Evolutionary conservation across 1,140 invertebrate genomes (phyloP), one percentile per base, ranked within the genome.

Genomic region (Hyposmocoma kahamanoa): DNA sequence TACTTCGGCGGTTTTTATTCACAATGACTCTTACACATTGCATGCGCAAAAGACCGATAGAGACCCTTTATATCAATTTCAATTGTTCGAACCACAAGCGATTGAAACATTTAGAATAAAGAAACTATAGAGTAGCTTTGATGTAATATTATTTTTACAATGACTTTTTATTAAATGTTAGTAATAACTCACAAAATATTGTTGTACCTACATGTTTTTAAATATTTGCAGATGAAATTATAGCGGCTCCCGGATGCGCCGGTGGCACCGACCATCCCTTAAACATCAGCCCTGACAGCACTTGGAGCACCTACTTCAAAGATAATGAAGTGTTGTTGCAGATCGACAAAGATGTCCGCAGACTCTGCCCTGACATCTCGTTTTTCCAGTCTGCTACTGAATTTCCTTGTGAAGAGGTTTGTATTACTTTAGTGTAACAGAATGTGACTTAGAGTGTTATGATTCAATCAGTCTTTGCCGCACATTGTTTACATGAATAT

Each of bases 241-340:
- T 95, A 47, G 91, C 94, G 0, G 93, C 90, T 39, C 94, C 94
- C 1, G 93, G 93, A 15, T n/a, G n/a, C n/a, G n/a, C n/a, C n/a
- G 84, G 87, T 17, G 84, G 86, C 4, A 84, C 89, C 53, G 95
- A 96, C 87, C 94, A 98, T 90, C 97, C 97, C 2, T 79, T 99
- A n/a, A 98, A 95, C 84, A 92, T 94, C 17, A 96, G 95, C 72
- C 97, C 97, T 1, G 93, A 96, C 53, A 97, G 96, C 67, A 92
- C 96, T 47, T 99, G 97, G 97, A 93, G 94, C 53, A 92, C 91
- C 0, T 87, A 84, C 79, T 99, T 99, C 77, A 97, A 96, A 82
- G 97, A 99, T 73, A 99, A 99, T 84, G 97, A 99, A 87, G 95
- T 97, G 55, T 78, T 99, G 8, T 80, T 97, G 44, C 97, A 99